These are phyloP conservation scores for Microdon myrmicae DNA, from an alignment of 2,888 invertebrate genomes.

Conservation along the genomic window DNA sequence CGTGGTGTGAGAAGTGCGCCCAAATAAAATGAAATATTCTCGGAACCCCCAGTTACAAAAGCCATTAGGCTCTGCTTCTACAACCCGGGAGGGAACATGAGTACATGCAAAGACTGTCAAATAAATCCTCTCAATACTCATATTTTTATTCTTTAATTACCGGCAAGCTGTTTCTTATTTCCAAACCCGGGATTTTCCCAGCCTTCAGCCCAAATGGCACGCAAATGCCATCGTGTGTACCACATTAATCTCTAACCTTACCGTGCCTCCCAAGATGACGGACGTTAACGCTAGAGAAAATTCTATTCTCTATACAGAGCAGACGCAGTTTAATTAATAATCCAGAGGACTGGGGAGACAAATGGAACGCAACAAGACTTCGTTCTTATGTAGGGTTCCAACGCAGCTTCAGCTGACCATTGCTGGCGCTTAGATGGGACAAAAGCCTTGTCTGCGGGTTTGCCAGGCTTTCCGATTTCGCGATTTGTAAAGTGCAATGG, in stretches of 20 bases:
- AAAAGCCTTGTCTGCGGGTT: constrained; percentile 18
- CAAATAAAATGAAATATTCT: no score
- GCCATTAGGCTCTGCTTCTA: no score
- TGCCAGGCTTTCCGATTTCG: constrained; percentile 41
- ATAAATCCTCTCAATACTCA: no score
- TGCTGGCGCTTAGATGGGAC: constrained; percentile 31
- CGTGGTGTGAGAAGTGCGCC: no score
- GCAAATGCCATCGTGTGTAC: constrained; percentile 35
- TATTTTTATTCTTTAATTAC: no score
- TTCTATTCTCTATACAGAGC: constrained; percentile 18
- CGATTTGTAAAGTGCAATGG: constrained; percentile 51
- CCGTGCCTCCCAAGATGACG: constrained; percentile 8
- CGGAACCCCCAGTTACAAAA: no score
- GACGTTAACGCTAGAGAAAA: constrained; percentile 16
- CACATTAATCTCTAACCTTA: constrained; percentile 49
- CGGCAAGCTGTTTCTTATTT: no score
- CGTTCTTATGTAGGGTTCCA: constrained; percentile 5
- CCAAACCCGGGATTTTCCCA: no score
- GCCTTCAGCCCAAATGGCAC: constrained; percentile 29
- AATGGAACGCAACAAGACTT: constrained; percentile 36
- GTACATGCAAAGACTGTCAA: no score
- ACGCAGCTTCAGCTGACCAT: constrained; percentile 5
- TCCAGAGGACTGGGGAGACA: constrained; percentile 25
- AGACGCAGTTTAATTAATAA: constrained; percentile 43
- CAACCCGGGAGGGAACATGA: no score